These are phyloP conservation scores for Porites lutea DNA, from an alignment of 64 coral and sea anemone species.

Conservation along the genomic window DNA sequence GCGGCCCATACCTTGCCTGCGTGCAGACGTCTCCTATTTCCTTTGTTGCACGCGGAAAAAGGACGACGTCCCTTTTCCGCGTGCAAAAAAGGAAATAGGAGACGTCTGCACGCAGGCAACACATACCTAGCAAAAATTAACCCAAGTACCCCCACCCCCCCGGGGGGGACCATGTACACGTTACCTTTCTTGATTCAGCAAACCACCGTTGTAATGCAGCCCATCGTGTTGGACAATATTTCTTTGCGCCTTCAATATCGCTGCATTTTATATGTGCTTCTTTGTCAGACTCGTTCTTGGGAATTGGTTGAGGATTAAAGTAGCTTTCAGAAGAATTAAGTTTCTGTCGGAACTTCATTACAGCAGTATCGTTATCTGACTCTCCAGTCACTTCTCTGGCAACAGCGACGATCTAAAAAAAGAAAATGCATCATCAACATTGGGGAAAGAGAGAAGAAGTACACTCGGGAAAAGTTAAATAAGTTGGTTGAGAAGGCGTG, in stretches of 20 bases:
- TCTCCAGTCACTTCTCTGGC: constrained; percentile 39
- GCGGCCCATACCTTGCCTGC: too few species aligned
- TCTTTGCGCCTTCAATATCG: constrained; percentile 67
- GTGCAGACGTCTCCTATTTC: too few species aligned
- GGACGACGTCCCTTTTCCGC: too few species aligned
- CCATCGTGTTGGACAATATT: constrained; percentile 82
- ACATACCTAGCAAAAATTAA: too few species aligned
- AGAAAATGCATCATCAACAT: not conserved
- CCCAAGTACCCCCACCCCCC: too few species aligned
- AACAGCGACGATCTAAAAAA: constrained; percentile 35
- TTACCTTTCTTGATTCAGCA: constrained; percentile 79
- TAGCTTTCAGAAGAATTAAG: constrained; percentile 76
- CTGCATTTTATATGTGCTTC: constrained; percentile 63
- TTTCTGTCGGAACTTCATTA: constrained; percentile 32
- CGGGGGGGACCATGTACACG: not conserved
- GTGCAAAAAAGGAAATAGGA: too few species aligned
- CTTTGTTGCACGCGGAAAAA: too few species aligned
- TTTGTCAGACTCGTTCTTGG: constrained; percentile 76
- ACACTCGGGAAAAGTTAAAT: too few species aligned
- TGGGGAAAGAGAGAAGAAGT: not conserved
- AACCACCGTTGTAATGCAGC: constrained; percentile 81
- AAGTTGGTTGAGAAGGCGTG: too few species aligned
- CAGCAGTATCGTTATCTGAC: constrained; percentile 23
- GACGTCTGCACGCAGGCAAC: too few species aligned
- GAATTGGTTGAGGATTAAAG: constrained; percentile 64